Base-by-base conservation (phyloP, 2,888 invertebrate genomes). In the Platynereis dumerilii region DNA sequence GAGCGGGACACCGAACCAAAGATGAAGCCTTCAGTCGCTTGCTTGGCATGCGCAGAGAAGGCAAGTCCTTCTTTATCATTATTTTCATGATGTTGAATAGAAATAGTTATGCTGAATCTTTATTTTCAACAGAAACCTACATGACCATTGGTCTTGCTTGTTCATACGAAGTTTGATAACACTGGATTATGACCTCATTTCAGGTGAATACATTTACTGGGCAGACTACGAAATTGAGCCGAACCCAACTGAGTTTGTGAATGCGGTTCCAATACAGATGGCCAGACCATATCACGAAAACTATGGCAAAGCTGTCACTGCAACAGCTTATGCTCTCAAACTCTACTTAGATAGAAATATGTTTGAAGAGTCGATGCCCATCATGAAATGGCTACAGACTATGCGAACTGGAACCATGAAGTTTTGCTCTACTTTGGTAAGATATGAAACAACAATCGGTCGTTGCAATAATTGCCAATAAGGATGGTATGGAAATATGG, bases 291-390 rank as follows among this genome's bases (percentile, higher is more conserved):
- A 79, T 44, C 58, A 48, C 44, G 60, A 58, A 0, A 66, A 73
- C 52, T 57, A 67, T 7, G 74, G 65, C 27, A 56, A 92, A 80
- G 96, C 96, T 83, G 91, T 96, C 54, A 94, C 94, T 78, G 90
- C 96, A 0, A 97, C 96, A 0, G 92, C 96, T 0, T 96, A 95
- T 82, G 96, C 93, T 0, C 85, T 97, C 58, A 86, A 96, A 75
- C 91, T 94, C 0, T 93, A 94, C 80, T 78, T 81, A 60, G 60
- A 58, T 10, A 77, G 76, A 48, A 77, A 77, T 62, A 58, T 65
- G n/a, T 52, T 67, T 27, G 54, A 57, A 1, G 66, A 53, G 17
- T 58, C 74, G 7, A 42, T 65, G 55, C 78, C 80, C 39, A 78
- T 81, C 75, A 82, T 83, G 81, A 74, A 72, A 63, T 84, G 83